Percentiles rank a stretch among this genome's conserved stretches.
Conservation (phyloP, 2,113 vertebrate species). For the Carassius gibelio region DNA sequence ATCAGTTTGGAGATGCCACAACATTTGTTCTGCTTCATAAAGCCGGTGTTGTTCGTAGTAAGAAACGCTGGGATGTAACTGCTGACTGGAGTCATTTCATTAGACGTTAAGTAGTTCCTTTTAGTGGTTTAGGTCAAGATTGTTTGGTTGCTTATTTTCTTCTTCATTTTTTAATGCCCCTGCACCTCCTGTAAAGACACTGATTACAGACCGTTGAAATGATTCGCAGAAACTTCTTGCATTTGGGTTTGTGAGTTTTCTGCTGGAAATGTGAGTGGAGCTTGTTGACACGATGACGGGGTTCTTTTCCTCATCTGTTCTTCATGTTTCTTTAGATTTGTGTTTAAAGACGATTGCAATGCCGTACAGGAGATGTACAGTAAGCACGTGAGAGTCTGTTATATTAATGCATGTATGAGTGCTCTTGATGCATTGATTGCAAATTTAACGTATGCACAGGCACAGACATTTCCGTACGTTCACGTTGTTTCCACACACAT, state of each 20-base stretch:
- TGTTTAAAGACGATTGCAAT: background rate
- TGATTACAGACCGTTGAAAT: background rate
- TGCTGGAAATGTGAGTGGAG: background rate
- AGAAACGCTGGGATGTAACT: background rate
- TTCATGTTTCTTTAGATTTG: background rate
- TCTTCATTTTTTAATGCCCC: background rate
- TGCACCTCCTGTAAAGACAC: background rate
- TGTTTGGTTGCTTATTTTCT: background rate
- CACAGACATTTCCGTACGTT: too few relatives aligned
- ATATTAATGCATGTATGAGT: too few relatives aligned
- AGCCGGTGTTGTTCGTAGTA: background rate
- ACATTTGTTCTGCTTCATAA: conserved; percentile 46
- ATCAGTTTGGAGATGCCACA: conserved; percentile 27
- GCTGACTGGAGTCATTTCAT: conserved; percentile 16
- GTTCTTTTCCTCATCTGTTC: background rate
- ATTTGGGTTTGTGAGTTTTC: background rate
- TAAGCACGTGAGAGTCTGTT: too few relatives aligned
- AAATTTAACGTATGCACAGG: too few relatives aligned
- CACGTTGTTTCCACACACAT: too few relatives aligned
- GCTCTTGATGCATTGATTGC: too few relatives aligned
- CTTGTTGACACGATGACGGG: background rate
- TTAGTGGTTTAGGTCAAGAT: background rate
- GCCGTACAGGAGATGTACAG: too few relatives aligned
- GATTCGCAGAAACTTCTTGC: background rate
- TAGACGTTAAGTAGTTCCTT: background rate